Evolutionary conservation across 2,888 invertebrate genomes (phyloP).

Genomic region (Bellardia pandia): DNA sequence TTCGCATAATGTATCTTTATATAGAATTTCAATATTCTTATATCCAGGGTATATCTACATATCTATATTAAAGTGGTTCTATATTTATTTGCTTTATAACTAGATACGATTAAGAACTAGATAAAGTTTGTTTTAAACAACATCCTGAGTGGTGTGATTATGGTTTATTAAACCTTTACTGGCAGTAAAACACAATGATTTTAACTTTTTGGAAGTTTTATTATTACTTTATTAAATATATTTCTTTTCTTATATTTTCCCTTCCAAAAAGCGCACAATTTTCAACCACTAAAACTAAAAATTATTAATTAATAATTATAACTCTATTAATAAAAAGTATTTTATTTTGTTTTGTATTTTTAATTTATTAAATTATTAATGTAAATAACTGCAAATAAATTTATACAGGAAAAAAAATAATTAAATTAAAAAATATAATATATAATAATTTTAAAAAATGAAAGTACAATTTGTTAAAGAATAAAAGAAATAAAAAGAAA

Average conservation of each 20-base stretch:
- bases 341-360: conserved; percentile 34
- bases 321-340: conserved; percentile 32
- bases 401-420: conserved; percentile 57
- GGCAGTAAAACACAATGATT: conserved; percentile 46
- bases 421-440: conserved; percentile 54
- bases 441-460: conserved; percentile 49
- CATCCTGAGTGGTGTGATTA: too few relatives aligned
- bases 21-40: too few relatives aligned
- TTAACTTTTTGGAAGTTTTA: conserved; percentile 67
- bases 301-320: conserved; percentile 26
- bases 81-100: too few relatives aligned
- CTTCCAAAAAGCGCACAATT: conserved; percentile 63
- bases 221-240: conserved; percentile 56
- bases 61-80: too few relatives aligned
- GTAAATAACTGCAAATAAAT: conserved; percentile 70
- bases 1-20: too few relatives aligned
- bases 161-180: too few relatives aligned
- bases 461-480: conserved; percentile 24
- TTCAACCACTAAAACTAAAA: conserved; percentile 44
- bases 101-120: too few relatives aligned
- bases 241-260: not conserved
- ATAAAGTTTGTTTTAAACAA: too few relatives aligned
- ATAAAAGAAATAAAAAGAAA: conserved; percentile 33
- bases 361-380: conserved; percentile 70
- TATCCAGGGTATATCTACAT: too few relatives aligned